phyloP scores from a whole-genome alignment of 1,140 invertebrate genomes.

The Microplitis demolitor region DNA sequence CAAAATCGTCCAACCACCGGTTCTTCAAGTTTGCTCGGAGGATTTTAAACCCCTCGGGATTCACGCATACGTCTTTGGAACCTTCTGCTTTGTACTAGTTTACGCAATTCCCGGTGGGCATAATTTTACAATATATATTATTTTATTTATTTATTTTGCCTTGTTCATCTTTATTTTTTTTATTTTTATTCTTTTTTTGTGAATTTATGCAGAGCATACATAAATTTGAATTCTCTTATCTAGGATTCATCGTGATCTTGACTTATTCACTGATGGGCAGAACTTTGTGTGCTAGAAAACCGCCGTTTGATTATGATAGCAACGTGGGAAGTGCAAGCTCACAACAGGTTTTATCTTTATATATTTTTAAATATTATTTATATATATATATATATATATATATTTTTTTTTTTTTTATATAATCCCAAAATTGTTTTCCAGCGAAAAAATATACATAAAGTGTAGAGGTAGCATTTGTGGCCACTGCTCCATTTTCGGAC shows the following conservation, averaged over 20 bases:
- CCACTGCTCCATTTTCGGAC: no score
- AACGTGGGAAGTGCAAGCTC: slow-evolving; percentile 65
- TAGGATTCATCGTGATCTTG: slow-evolving; percentile 71
- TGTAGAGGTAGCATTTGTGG: no score
- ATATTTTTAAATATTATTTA: background rate
- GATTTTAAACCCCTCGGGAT: slow-evolving; percentile 43
- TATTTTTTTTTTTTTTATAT: background rate
- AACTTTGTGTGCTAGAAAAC: slow-evolving; percentile 69
- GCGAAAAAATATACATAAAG: no score
- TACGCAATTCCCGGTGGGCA: slow-evolving; percentile 72
- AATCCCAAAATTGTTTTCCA: no score
- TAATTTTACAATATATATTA: background rate
- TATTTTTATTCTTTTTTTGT: background rate
- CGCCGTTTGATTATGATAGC: slow-evolving; percentile 67
- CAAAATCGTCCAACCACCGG: slow-evolving; percentile 26
- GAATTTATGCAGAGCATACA: no score
- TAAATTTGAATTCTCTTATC: slow-evolving; percentile 51
- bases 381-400: no score
- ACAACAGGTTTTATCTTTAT: slow-evolving; percentile 62
- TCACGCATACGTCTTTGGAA: slow-evolving; percentile 63
- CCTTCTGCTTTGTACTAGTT: slow-evolving; percentile 72
- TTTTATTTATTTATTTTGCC: background rate
- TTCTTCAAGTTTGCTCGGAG: slow-evolving; percentile 41
- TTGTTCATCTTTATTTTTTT: background rate
- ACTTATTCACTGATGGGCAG: slow-evolving; percentile 76